phyloP scores from a whole-genome alignment of 2,888 invertebrate species.

The Melolontha melolontha region DNA sequence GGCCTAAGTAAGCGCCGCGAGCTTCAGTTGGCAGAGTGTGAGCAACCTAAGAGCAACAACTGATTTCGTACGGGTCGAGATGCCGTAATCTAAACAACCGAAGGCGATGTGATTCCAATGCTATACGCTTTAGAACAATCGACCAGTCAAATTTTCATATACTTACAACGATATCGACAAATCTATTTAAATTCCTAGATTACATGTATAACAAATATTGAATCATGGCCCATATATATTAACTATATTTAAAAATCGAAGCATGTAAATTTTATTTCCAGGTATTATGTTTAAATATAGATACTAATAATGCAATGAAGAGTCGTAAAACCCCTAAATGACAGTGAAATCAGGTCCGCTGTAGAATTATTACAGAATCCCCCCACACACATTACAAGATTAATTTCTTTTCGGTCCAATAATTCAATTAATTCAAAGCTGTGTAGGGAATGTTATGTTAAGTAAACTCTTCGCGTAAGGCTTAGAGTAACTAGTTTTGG shows the following conservation, averaged over 20 bases:
- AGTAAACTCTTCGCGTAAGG: constrained; percentile 62
- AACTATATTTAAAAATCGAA: too few species aligned
- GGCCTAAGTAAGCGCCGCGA: constrained; percentile 57
- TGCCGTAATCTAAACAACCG: constrained; percentile 61
- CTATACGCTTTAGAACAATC: constrained; percentile 50
- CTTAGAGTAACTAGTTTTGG: constrained; percentile 62
- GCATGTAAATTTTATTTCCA: too few species aligned
- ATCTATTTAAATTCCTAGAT: too few species aligned
- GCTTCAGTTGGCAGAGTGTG: constrained; percentile 45
- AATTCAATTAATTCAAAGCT: constrained; percentile 67
- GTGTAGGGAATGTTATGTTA: constrained; percentile 63
- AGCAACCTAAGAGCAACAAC: constrained; percentile 60
- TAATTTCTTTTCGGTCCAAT: constrained; percentile 68
- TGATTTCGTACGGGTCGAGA: constrained; percentile 58
- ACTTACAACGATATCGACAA: neutral
- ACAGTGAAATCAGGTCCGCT: constrained; percentile 44
- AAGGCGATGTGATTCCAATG: constrained; percentile 60
- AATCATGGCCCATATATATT: too few species aligned
- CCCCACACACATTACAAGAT: constrained; percentile 65
- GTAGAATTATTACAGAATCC: constrained; percentile 58
- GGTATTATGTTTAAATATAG: too few species aligned
- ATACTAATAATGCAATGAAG: neutral
- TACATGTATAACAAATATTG: too few species aligned
- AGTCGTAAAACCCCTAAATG: constrained; percentile 1
- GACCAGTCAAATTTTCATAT: constrained; percentile 39